Evolutionary conservation across 2,797 vertebrate species (phyloP).

Genomic region (Xerus rutilus): DNA sequence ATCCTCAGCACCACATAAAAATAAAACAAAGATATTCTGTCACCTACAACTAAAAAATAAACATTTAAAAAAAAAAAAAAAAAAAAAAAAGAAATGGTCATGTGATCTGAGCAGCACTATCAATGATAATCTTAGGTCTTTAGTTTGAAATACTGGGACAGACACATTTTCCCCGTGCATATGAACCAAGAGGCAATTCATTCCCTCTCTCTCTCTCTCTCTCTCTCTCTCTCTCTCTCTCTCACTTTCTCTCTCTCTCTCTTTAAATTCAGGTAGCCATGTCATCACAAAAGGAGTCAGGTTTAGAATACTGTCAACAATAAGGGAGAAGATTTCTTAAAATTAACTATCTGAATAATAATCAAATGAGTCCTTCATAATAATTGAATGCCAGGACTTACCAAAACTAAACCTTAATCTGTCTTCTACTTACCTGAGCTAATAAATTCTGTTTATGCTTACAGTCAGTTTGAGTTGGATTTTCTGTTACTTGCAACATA

Average conservation of each 20-base stretch:
- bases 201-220: neutral
- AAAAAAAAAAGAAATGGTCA: neutral
- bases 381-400: neutral
- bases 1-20: too few species aligned
- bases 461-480: neutral
- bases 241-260: neutral
- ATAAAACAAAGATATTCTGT: too few species aligned
- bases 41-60: too few species aligned
- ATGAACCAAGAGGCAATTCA: neutral
- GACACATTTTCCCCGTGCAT: neutral
- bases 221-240: neutral
- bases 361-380: neutral
- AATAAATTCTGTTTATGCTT: neutral
- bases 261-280: neutral
- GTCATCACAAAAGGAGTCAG: neutral
- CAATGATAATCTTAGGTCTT: neutral
- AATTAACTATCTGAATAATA: slow-evolving; percentile 35
- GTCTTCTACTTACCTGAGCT: neutral
- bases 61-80: too few species aligned
- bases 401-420: neutral
- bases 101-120: neutral
- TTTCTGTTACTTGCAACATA: slow-evolving; percentile 26
- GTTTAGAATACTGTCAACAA: neutral
- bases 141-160: neutral
- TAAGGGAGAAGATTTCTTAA: neutral